Evolutionary conservation across 2,113 vertebrate genomes (phyloP).

Genomic region (Boleophthalmus pectinirostris): DNA sequence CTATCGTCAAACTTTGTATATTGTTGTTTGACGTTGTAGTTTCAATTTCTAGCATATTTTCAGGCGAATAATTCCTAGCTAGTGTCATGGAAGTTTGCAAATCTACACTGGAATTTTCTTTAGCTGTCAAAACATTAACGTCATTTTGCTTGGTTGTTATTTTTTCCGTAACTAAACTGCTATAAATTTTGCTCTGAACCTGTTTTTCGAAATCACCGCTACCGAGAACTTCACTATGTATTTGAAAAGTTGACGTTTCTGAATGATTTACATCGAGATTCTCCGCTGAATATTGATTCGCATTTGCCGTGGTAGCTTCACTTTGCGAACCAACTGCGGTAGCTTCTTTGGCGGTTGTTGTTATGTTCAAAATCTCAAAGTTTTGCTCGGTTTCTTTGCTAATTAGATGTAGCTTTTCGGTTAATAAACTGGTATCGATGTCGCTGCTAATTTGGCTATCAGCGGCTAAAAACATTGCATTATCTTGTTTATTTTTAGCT

Average conservation of each 20-base stretch:
- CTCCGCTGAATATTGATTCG: slow-evolving; percentile 7
- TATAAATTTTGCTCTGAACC: not conserved
- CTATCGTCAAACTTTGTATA: not conserved
- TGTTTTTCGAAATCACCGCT: not conserved
- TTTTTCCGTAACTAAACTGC: not conserved
- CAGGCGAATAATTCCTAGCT: not conserved
- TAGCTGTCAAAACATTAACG: not conserved
- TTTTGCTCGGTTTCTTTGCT: not conserved
- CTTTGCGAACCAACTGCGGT: not conserved
- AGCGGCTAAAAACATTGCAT: not conserved
- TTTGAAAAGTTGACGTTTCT: too few relatives aligned
- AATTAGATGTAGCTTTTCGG: not conserved
- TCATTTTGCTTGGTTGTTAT: not conserved
- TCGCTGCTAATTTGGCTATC: slow-evolving; percentile 7
- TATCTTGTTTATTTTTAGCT: slow-evolving; percentile 3
- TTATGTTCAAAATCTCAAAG: not conserved
- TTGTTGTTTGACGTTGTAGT: not conserved
- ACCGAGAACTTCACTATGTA: too few relatives aligned
- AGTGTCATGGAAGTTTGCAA: not conserved
- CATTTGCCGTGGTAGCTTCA: slow-evolving; percentile 11
- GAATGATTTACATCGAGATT: slow-evolving; percentile 2
- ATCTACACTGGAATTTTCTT: not conserved
- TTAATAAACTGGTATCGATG: not conserved
- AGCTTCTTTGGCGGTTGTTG: not conserved
- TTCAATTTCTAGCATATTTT: not conserved